Conservation (phyloP, 2,888 invertebrate genomes). For the Icerya purchasi region DNA sequence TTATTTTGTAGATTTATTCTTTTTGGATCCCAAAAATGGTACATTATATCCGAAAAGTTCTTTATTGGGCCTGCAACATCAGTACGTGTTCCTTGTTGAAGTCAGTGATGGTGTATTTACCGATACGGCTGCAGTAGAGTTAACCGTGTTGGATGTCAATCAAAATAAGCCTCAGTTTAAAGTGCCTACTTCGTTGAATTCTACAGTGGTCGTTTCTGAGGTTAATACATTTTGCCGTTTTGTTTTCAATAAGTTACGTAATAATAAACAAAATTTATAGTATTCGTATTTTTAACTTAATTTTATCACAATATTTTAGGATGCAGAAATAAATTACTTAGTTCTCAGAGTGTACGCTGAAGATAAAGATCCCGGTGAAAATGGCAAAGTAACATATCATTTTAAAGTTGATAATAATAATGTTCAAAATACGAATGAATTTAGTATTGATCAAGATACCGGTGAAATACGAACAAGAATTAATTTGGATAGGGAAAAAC, state of each 20-base stretch:
- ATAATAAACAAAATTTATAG: no score
- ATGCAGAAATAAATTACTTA: slow-evolving; percentile 48
- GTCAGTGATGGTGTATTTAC: slow-evolving; percentile 53
- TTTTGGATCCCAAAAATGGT: slow-evolving; percentile 51
- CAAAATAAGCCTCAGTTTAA: slow-evolving; percentile 61
- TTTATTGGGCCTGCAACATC: slow-evolving; percentile 38
- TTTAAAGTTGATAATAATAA: slow-evolving; percentile 54
- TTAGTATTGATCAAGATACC: slow-evolving; percentile 49
- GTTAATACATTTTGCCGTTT: slow-evolving; percentile 31
- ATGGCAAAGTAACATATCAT: slow-evolving; percentile 64
- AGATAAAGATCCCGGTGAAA: slow-evolving; percentile 62
- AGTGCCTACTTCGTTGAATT: slow-evolving; percentile 49
- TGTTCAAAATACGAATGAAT: slow-evolving; percentile 59
- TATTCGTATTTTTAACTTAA: no score
- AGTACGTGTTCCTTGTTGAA: slow-evolving; percentile 36
- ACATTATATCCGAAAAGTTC: slow-evolving; percentile 58
- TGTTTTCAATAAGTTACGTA: no score
- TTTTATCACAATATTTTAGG: no score
- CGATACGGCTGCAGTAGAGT: slow-evolving; percentile 47
- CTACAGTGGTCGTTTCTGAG: slow-evolving; percentile 62
- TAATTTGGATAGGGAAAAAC: slow-evolving; percentile 53
- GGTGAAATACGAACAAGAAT: slow-evolving; percentile 64
- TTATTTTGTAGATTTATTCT: slow-evolving; percentile 47
- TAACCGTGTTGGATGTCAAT: slow-evolving; percentile 57
- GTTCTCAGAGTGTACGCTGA: slow-evolving; percentile 61